phyloP scores from a whole-genome alignment of 2,113 vertebrate genomes.

The Prolemur simus region DNA sequence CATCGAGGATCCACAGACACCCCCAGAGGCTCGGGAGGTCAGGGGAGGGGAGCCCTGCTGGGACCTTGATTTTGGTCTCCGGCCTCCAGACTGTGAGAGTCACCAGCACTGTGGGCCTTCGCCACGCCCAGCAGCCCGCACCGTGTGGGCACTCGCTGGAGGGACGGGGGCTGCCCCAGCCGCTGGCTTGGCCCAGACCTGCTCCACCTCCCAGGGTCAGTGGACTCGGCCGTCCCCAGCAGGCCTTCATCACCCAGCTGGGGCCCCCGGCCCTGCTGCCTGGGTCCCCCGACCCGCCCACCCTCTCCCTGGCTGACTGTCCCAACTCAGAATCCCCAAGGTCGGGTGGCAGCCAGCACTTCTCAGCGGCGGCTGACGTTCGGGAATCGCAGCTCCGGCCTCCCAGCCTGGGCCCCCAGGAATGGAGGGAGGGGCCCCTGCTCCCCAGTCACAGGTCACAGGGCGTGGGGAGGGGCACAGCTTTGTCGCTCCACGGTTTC shows the following conservation, averaged over 20 bases:
- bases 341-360: fast-evolving
- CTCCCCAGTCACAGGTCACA: too few relatives aligned
- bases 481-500: too few relatives aligned
- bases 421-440: too few relatives aligned
- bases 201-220: neutral
- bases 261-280: fast-evolving
- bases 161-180: neutral
- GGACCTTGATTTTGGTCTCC: neutral
- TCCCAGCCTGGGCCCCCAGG: neutral
- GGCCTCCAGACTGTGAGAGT: neutral
- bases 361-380: too few relatives aligned
- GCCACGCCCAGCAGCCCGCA: too few relatives aligned
- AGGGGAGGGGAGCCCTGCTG: neutral
- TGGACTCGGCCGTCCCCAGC: neutral
- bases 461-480: too few relatives aligned
- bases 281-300: neutral
- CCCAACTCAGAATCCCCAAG: neutral
- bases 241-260: neutral
- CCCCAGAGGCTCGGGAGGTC: neutral
- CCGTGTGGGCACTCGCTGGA: neutral
- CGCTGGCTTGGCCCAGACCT: neutral
- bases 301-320: neutral
- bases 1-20: too few relatives aligned
- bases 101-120: too few relatives aligned
- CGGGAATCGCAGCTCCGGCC: too few relatives aligned